Base-by-base conservation (phyloP, 2,797 vertebrate genomes). In the Steatocranus sp. region DNA sequence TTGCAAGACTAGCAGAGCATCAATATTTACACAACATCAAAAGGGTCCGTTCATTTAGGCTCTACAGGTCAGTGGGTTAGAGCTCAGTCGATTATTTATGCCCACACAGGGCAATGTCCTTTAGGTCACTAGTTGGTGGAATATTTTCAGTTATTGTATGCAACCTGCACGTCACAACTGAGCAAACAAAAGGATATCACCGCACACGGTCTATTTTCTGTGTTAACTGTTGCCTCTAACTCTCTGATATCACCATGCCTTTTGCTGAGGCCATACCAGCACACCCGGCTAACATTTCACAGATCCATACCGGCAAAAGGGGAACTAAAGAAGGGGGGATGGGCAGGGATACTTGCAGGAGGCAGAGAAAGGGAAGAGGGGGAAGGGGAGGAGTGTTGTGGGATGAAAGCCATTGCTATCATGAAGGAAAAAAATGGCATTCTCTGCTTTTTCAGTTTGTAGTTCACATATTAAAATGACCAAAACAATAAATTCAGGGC, bases 341-440 rank as follows among this genome's bases (percentile, higher is more conserved):
- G 94, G 93, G 87, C 75, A 88, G 89, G 90, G 89, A 92, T 92
- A 92, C 89, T 90, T 81, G 85, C 85, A 90, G 81, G 85, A 94
- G 91, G 83, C 85, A 91, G 84, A 86, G 87, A 83, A 86, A 90
- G 83, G 79, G 87, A 87, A 84, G 86, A 77, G 54, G 84, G 76
- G 83, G 79, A 30, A 85, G 82, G 88, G 86, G 83, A 83, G 46
- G 82, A 84, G 80, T 34, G 73, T 61, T 83, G 48, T 68, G 74
- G 86, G 86, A 89, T 91, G 56, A 92, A 93, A 93, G 81, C 85
- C 82, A 86, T 48, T 90, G 84, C 25, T 88, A 75, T 90, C 86
- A 92, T 89, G 89, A 46, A 48, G 66, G 81, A 66, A 76, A 79
- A 78, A 54, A 66, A 79, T 73, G 85, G 80, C 49, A 32, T 32